A percentile compares a stretch with the other conserved stretches of the same genome.
phyloP scores from a whole-genome alignment of 2,797 vertebrate species.

The Crocodylus rhombifer region DNA sequence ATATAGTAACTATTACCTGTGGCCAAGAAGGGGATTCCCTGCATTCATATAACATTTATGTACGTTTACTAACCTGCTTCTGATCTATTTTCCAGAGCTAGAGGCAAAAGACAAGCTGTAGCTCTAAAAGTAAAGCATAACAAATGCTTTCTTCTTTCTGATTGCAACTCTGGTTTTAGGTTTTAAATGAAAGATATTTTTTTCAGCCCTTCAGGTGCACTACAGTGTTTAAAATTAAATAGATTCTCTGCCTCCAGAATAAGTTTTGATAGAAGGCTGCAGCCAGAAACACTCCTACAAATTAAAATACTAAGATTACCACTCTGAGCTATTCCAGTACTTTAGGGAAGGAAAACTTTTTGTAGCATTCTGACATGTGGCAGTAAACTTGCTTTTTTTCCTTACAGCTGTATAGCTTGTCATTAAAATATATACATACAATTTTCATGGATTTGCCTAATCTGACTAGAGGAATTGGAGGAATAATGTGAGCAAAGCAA shows the following conservation, averaged over 20 bases:
- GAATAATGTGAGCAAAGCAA: no score
- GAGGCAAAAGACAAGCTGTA: background rate
- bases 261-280: no score
- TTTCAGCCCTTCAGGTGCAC: background rate
- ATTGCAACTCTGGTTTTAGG: background rate
- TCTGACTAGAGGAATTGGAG: background rate
- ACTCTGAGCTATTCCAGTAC: background rate
- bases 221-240: background rate
- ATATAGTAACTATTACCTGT: background rate
- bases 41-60: rapidly evolving
- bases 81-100: background rate
- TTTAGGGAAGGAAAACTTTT: background rate
- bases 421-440: background rate
- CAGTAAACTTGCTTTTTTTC: background rate
- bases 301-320: background rate
- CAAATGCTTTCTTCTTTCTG: background rate
- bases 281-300: no score
- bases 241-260: background rate
- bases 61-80: background rate
- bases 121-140: background rate
- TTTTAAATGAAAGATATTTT: background rate
- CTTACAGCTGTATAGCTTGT: background rate
- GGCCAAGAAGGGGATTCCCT: rapidly evolving
- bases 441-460: background rate
- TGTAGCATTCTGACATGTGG: background rate